Percentiles rank a stretch among this genome's conserved stretches.
phyloP scores from a whole-genome alignment of 53 echinoderm and acorn worm species.

The Arbacia lixula region DNA sequence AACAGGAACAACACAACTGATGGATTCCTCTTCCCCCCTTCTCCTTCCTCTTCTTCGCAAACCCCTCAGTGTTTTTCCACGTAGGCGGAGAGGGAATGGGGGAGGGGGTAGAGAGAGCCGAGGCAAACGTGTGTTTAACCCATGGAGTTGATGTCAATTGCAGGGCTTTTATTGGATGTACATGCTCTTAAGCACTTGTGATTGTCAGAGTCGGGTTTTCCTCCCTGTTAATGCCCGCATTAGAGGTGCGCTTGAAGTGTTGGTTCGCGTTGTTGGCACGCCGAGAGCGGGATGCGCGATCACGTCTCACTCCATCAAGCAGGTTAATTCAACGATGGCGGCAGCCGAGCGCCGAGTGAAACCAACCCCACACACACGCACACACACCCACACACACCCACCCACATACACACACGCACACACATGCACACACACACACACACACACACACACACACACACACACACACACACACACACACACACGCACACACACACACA shows the following conservation, averaged over 20 bases:
- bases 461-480: too few relatives aligned
- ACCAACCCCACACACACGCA: not conserved
- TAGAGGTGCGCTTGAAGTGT: conserved; percentile 46
- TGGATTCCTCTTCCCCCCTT: conserved; percentile 34
- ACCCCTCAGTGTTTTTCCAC: not conserved
- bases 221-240: conserved; percentile 38
- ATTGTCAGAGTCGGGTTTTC: conserved; percentile 49
- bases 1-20: conserved; percentile 50
- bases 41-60: conserved; percentile 29
- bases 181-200: conserved; percentile 59
- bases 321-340: conserved; percentile 54
- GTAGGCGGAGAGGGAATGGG: not conserved
- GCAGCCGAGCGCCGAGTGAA: not conserved
- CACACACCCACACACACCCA: not conserved
- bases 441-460: too few relatives aligned
- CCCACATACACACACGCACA: too few relatives aligned
- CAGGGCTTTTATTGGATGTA: conserved; percentile 49
- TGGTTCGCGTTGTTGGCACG: conserved; percentile 56
- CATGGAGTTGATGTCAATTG: conserved; percentile 44
- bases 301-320: conserved; percentile 56
- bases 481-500: too few relatives aligned
- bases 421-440: too few relatives aligned
- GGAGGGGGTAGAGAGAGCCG: not conserved
- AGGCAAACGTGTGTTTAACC: conserved; percentile 50
- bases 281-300: conserved; percentile 53